These are phyloP conservation scores for Erethizon dorsatum DNA, from an alignment of 2,797 vertebrate genomes.

Conservation along the genomic window DNA sequence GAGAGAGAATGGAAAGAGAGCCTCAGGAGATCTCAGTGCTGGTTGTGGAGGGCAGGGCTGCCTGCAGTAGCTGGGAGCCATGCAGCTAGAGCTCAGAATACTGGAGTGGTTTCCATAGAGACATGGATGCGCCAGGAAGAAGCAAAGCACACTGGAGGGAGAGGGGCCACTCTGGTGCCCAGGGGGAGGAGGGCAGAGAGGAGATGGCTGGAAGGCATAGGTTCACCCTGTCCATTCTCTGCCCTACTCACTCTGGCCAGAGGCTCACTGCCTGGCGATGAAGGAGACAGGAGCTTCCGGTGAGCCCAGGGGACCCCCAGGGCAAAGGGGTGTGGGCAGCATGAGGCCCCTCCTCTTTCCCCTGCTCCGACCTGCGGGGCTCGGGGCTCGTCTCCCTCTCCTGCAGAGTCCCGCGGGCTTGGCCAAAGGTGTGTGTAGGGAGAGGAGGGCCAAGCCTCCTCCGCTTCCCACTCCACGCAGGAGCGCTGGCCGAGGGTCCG, in stretches of 20 bases:
- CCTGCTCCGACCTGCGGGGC: too few species aligned
- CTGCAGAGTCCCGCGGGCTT: background rate
- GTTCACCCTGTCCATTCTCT: background rate
- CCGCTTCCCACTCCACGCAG: background rate
- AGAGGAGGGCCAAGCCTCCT: background rate
- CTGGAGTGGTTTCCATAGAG: conserved; percentile 81
- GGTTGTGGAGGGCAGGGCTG: background rate
- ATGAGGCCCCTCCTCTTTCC: background rate
- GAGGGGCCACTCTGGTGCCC: background rate
- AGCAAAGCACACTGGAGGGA: background rate
- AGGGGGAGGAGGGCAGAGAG: background rate
- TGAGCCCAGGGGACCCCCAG: background rate
- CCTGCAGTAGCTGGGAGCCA: background rate
- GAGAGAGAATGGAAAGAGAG: background rate
- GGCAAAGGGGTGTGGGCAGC: background rate
- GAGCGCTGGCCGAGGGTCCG: background rate
- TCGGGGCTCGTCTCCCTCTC: too few species aligned
- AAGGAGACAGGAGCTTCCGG: too few species aligned
- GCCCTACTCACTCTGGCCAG: background rate
- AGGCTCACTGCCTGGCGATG: background rate
- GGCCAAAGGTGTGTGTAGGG: background rate
- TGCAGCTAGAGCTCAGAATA: background rate
- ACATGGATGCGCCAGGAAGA: conserved; percentile 60
- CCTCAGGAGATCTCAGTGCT: background rate
- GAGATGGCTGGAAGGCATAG: background rate